Conservation (phyloP, 1,140 invertebrate genomes). For the Polypedilum pembai region DNA sequence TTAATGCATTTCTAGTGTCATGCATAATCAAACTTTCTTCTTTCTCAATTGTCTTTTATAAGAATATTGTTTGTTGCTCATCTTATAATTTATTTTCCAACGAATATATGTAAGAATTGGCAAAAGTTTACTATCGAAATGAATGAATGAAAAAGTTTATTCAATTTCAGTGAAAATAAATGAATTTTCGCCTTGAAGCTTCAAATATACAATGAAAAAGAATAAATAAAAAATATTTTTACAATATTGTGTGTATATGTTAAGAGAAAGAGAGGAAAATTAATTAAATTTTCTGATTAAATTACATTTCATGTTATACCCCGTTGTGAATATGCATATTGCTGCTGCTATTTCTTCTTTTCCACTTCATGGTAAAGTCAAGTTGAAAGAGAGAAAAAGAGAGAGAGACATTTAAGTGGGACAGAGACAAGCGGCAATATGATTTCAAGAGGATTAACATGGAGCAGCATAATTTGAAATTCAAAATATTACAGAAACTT, state of each 20-base stretch:
- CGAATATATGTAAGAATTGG: not conserved
- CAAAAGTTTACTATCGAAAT: not conserved
- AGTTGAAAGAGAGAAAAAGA: not conserved
- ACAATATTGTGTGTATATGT: not conserved
- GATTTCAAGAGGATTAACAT: constrained; percentile 8
- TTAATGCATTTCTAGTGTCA: not conserved
- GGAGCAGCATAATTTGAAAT: constrained; percentile 11
- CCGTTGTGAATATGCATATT: not conserved
- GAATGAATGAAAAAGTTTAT: not conserved
- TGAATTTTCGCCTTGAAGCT: not conserved
- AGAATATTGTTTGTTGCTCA: not conserved
- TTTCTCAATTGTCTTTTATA: not conserved
- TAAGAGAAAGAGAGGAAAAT: not conserved
- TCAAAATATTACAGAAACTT: not conserved
- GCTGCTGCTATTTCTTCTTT: not conserved
- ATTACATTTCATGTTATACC: constrained; percentile 21
- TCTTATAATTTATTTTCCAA: not conserved
- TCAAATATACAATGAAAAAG: not conserved
- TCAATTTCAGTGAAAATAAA: constrained; percentile 14
- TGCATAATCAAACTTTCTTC: not conserved
- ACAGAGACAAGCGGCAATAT: not conserved
- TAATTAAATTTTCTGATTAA: constrained; percentile 27
- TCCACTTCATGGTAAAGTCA: not conserved
- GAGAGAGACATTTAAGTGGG: not conserved
- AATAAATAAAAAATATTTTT: too few species aligned